Percentiles rank a stretch among this genome's conserved stretches.
Conservation (phyloP, 2,888 invertebrate species). For the Hyppa rectilinea region DNA sequence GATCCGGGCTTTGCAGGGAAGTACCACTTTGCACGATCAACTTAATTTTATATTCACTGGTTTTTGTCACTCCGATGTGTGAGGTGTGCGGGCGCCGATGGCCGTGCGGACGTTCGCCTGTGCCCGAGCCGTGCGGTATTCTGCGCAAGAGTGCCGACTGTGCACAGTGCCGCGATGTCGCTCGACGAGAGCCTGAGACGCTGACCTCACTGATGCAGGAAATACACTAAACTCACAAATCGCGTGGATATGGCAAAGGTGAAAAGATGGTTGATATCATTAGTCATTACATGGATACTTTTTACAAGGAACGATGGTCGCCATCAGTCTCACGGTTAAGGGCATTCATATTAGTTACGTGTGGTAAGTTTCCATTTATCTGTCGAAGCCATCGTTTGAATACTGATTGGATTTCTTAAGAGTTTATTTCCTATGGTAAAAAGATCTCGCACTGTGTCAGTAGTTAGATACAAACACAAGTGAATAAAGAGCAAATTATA, state of each 20-base stretch:
- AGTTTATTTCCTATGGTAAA: constrained; percentile 19
- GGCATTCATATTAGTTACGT: constrained; percentile 16
- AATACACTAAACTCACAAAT: constrained; percentile 66
- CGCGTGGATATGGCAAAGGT: constrained; percentile 73
- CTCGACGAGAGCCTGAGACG: constrained; percentile 53
- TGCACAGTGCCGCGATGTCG: constrained; percentile 46
- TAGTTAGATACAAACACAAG: not conserved
- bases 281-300: constrained; percentile 4
- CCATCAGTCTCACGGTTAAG: constrained; percentile 9
- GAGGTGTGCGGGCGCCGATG: constrained; percentile 66
- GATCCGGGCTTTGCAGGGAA: constrained; percentile 69
- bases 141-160: constrained; percentile 66
- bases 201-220: constrained; percentile 82
- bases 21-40: constrained; percentile 73
- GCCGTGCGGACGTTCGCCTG: constrained; percentile 72
- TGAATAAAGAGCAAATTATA: not conserved
- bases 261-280: constrained; percentile 50
- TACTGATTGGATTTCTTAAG: constrained; percentile 23
- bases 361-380: constrained; percentile 18
- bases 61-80: constrained; percentile 71
- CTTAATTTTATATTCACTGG: constrained; percentile 71
- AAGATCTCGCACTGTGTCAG: constrained; percentile 20
- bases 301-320: constrained; percentile 9
- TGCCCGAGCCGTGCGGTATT: constrained; percentile 71
- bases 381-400: constrained; percentile 11